phyloP scores from a whole-genome alignment of 92 coral and sea anemone genomes.

The Phymanthus crucifer region DNA sequence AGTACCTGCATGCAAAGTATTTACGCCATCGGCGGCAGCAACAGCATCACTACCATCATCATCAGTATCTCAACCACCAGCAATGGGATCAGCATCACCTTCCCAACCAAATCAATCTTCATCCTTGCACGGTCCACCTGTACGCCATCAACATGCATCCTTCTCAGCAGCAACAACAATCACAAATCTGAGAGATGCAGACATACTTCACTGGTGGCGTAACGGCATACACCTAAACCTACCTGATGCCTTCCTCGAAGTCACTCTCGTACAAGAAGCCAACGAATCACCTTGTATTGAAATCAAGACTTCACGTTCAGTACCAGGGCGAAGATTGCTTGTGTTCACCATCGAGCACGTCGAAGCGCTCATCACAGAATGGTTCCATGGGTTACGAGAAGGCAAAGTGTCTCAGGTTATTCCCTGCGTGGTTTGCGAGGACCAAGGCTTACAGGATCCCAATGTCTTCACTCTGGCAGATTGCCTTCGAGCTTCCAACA shows the following conservation, averaged over 20 bases:
- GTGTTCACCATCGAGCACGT: slow-evolving; percentile 65
- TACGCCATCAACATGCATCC: not conserved
- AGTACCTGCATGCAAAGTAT: no score
- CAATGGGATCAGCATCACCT: not conserved
- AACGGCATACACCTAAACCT: slow-evolving; percentile 37
- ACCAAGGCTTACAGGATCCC: slow-evolving; percentile 25
- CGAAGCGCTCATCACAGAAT: slow-evolving; percentile 59
- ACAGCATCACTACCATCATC: slow-evolving; percentile 8
- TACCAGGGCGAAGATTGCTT: slow-evolving; percentile 45
- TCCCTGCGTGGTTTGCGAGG: slow-evolving; percentile 60
- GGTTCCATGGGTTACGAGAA: slow-evolving; percentile 56
- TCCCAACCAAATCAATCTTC: not conserved
- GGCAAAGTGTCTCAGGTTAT: slow-evolving; percentile 40
- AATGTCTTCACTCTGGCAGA: slow-evolving; percentile 57
- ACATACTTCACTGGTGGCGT: slow-evolving; percentile 33
- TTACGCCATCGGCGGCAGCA: not conserved
- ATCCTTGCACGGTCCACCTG: not conserved
- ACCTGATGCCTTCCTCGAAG: slow-evolving; percentile 20
- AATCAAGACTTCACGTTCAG: slow-evolving; percentile 39
- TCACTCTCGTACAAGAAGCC: slow-evolving; percentile 20
- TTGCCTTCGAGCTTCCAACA: slow-evolving; percentile 40
- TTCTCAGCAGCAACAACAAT: not conserved
- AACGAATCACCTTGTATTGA: slow-evolving; percentile 30
- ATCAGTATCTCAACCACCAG: slow-evolving; percentile 8
- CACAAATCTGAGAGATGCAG: not conserved